Evolutionary conservation across 2,888 invertebrate species (phyloP).

Genomic region (Argynnis bischoffii): DNA sequence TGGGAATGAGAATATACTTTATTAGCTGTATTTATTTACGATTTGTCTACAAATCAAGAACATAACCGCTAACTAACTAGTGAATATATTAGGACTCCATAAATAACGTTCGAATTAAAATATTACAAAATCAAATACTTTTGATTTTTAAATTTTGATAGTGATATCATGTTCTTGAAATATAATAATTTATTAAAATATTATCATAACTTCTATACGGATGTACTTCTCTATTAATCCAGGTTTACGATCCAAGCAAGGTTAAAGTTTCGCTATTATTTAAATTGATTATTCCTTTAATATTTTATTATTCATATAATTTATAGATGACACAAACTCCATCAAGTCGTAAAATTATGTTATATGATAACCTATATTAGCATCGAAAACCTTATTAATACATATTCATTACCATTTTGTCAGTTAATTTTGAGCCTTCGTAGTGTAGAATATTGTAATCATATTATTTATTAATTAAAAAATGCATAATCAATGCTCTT

Average conservation of each 20-base stretch:
- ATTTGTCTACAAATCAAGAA: background rate
- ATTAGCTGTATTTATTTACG: background rate
- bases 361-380: conserved; percentile 41
- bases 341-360: conserved; percentile 57
- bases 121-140: no score
- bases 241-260: conserved; percentile 54
- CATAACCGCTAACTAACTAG: background rate
- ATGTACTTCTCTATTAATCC: conserved; percentile 37
- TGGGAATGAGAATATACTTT: background rate
- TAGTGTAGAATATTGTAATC: conserved; percentile 69
- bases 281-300: conserved; percentile 52
- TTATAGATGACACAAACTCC: conserved; percentile 59
- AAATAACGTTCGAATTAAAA: no score
- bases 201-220: background rate
- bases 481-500: conserved; percentile 63
- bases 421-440: conserved; percentile 69
- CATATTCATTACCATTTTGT: conserved; percentile 67
- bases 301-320: conserved; percentile 62
- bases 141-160: background rate
- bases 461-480: conserved; percentile 56
- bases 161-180: conserved; percentile 2
- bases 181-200: conserved; percentile 1
- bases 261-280: conserved; percentile 51
- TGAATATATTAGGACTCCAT: no score
- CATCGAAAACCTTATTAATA: conserved; percentile 41